Percentiles rank a stretch among this genome's conserved stretches.
Conservation (phyloP, 2,888 invertebrate species). For the Cheilosia pagana region DNA sequence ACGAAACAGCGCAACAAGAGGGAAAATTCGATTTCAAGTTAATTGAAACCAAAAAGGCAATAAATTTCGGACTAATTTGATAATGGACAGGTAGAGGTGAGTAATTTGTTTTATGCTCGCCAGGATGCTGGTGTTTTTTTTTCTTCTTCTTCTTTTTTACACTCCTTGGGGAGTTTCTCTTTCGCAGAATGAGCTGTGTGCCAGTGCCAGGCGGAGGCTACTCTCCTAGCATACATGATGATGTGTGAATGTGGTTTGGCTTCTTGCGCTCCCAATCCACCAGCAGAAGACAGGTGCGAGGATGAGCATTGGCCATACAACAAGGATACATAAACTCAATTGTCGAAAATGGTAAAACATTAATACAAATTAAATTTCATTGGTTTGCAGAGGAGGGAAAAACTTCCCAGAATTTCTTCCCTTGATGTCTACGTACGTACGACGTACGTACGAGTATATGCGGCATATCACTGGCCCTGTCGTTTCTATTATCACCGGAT, state of each 20-base stretch:
- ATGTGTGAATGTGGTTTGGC: slow-evolving; percentile 44
- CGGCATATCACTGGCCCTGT: slow-evolving; percentile 49
- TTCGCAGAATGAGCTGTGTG: slow-evolving; percentile 24
- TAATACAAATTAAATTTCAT: slow-evolving; percentile 69
- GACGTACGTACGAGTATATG: not conserved
- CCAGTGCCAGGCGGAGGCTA: slow-evolving; percentile 6
- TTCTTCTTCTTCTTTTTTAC: not conserved
- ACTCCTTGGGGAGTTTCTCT: slow-evolving; percentile 49
- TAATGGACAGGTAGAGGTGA: slow-evolving; percentile 75
- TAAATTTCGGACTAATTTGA: slow-evolving; percentile 74
- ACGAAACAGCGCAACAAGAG: slow-evolving; percentile 42
- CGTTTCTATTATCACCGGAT: slow-evolving; percentile 69
- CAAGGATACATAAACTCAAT: slow-evolving; percentile 62
- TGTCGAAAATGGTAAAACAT: slow-evolving; percentile 63
- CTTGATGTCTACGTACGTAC: slow-evolving; percentile 21
- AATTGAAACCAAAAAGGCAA: slow-evolving; percentile 75
- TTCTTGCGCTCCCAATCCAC: not conserved
- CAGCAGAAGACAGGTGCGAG: slow-evolving; percentile 7
- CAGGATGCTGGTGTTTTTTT: slow-evolving; percentile 17
- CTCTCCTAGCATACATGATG: slow-evolving; percentile 23
- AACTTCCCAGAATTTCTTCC: slow-evolving; percentile 19
- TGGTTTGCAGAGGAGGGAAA: slow-evolving; percentile 7
- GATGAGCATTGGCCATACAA: slow-evolving; percentile 17
- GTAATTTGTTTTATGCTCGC: slow-evolving; percentile 67
- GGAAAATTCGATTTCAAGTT: slow-evolving; percentile 72